Evolutionary conservation across 2,888 invertebrate genomes (phyloP).

Genomic region (Anorthoa munda): DNA sequence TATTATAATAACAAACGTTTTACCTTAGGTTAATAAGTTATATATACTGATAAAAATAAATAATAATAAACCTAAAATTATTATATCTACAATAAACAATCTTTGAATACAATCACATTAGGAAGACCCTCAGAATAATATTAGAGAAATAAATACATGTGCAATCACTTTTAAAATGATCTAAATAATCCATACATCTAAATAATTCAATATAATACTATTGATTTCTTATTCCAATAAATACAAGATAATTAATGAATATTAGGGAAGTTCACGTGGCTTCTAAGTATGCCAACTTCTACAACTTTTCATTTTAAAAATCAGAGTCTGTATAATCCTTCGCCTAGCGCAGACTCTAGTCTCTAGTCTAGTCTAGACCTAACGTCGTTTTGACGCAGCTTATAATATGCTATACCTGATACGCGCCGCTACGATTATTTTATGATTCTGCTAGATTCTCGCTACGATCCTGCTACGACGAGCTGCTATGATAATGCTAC

Average conservation of each 20-base stretch:
- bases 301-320: not conserved
- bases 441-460: too few species aligned
- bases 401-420: too few species aligned
- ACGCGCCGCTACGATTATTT: too few species aligned
- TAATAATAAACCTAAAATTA: not conserved
- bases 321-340: not conserved
- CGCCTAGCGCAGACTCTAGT: too few species aligned
- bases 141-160: slow-evolving; percentile 1
- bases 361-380: not conserved
- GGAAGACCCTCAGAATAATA: not conserved
- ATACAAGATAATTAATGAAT: not conserved
- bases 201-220: slow-evolving; percentile 3
- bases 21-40: not conserved
- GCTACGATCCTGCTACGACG: too few species aligned
- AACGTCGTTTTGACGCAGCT: too few species aligned
- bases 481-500: not conserved
- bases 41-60: slow-evolving; percentile 3
- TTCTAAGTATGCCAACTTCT: not conserved
- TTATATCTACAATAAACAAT: slow-evolving; percentile 16
- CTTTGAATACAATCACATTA: not conserved
- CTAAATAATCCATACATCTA: not conserved
- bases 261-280: not conserved
- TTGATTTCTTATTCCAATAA: not conserved
- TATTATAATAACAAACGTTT: slow-evolving; percentile 1
- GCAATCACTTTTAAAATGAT: not conserved